phyloP scores from a whole-genome alignment of 2,888 invertebrate genomes.

The Erebia ligea region DNA sequence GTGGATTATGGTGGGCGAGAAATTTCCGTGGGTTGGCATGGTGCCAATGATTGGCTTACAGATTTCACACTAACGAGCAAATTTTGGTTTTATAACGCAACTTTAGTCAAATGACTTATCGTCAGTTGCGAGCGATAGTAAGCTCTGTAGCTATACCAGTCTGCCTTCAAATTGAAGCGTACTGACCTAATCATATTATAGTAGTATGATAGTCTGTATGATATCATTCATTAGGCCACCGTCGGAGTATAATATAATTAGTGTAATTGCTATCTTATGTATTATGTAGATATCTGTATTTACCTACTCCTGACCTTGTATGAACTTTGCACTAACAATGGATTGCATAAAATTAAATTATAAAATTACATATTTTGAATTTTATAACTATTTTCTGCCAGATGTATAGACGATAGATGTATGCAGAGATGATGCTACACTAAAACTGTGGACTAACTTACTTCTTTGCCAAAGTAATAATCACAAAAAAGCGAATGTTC shows the following conservation, averaged over 20 bases:
- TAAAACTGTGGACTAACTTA: background rate
- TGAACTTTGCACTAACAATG: conserved; percentile 19
- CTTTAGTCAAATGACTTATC: no score
- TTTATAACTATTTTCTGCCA: conserved; percentile 3
- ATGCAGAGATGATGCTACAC: background rate
- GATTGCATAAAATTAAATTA: background rate
- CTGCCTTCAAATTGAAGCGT: no score
- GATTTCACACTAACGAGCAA: no score
- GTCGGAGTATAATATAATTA: background rate
- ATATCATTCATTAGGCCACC: background rate
- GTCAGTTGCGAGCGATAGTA: no score
- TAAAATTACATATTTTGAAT: background rate
- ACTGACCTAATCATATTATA: background rate
- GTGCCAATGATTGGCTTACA: no score
- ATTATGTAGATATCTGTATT: background rate
- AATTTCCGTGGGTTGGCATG: no score
- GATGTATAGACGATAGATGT: background rate
- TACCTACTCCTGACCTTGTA: background rate
- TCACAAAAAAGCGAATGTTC: background rate
- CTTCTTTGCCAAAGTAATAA: background rate
- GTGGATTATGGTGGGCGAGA: no score
- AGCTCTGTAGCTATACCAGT: no score
- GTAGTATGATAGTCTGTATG: background rate
- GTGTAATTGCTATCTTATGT: background rate
- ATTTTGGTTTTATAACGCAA: no score